These are phyloP conservation scores for Cirrhinus molitorella DNA, from an alignment of 2,797 vertebrate genomes.

Conservation along the genomic window DNA sequence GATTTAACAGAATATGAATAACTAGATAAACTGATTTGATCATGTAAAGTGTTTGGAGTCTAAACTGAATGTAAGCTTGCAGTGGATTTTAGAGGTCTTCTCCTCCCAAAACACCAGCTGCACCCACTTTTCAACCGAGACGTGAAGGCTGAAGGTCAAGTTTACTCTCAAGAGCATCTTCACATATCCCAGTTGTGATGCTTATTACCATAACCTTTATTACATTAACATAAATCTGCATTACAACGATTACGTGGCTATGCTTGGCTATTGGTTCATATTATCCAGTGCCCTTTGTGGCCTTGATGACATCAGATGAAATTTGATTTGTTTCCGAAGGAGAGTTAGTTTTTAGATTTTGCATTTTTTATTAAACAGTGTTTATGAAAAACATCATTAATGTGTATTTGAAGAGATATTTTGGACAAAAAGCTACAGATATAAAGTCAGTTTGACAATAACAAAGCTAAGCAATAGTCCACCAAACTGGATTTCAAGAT, in stretches of 20 bases:
- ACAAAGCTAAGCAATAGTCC: neutral
- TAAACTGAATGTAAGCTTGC: neutral
- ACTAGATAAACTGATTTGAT: neutral
- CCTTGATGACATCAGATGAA: too few relatives aligned
- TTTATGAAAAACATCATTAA: neutral
- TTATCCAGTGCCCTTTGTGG: neutral
- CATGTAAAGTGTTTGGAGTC: neutral
- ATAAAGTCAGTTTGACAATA: neutral
- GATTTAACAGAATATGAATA: neutral
- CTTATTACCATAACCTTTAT: neutral
- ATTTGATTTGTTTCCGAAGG: neutral
- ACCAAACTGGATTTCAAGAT: neutral
- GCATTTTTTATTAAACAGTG: neutral
- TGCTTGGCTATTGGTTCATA: neutral
- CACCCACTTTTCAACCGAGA: neutral
- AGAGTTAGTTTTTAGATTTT: neutral
- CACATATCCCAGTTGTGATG: slow-evolving; percentile 11
- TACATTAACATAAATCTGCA: slow-evolving; percentile 20
- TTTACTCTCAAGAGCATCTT: slow-evolving; percentile 21
- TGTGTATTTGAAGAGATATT: neutral
- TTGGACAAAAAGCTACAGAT: neutral
- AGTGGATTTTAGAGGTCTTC: neutral
- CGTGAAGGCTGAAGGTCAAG: neutral
- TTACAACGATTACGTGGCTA: neutral
- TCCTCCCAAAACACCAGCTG: neutral